Conservation (phyloP, 2,888 invertebrate genomes). For the Drosophila peninsularis region DNA sequence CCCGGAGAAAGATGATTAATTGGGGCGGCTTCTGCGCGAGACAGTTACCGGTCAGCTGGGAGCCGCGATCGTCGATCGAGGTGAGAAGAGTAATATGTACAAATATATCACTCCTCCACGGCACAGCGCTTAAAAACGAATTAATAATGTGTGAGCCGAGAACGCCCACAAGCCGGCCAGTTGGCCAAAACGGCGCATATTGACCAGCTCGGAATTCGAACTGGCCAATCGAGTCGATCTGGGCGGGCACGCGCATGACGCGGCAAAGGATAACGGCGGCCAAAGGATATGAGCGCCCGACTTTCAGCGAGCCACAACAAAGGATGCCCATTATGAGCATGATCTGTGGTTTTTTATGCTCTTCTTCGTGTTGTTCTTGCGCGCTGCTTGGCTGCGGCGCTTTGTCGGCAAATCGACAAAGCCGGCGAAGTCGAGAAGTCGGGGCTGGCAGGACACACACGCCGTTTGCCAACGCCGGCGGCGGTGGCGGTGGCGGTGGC, state of each 20-base stretch:
- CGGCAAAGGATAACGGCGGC: constrained; percentile 54
- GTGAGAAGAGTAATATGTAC: constrained; percentile 80
- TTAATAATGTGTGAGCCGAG: constrained; percentile 73
- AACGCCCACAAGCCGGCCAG: constrained; percentile 57
- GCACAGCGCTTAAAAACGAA: constrained; percentile 69
- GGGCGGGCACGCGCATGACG: constrained; percentile 69
- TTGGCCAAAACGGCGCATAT: constrained; percentile 24
- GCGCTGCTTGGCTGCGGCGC: constrained; percentile 52
- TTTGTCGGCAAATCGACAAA: constrained; percentile 72
- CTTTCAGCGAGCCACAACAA: constrained; percentile 49
- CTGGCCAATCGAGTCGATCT: constrained; percentile 53
- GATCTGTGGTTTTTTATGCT: constrained; percentile 71
- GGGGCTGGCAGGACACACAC: constrained; percentile 50
- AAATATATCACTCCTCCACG: constrained; percentile 80
- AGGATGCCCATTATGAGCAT: constrained; percentile 76
- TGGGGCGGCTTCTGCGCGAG: constrained; percentile 59
- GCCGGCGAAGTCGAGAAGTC: constrained; percentile 15
- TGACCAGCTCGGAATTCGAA: constrained; percentile 10
- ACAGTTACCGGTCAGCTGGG: constrained; percentile 35
- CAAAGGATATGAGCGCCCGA: constrained; percentile 43
- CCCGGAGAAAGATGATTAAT: constrained; percentile 73
- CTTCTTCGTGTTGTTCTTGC: constrained; percentile 5
- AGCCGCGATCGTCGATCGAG: constrained; percentile 45
- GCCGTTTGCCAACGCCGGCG: constrained; percentile 47
- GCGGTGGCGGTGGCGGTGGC: constrained; percentile 22